Percentiles rank a stretch among this genome's conserved stretches.
These are phyloP conservation scores for Nautilus pompilius DNA, from an alignment of 1,140 invertebrate species.

Conservation along the genomic window DNA sequence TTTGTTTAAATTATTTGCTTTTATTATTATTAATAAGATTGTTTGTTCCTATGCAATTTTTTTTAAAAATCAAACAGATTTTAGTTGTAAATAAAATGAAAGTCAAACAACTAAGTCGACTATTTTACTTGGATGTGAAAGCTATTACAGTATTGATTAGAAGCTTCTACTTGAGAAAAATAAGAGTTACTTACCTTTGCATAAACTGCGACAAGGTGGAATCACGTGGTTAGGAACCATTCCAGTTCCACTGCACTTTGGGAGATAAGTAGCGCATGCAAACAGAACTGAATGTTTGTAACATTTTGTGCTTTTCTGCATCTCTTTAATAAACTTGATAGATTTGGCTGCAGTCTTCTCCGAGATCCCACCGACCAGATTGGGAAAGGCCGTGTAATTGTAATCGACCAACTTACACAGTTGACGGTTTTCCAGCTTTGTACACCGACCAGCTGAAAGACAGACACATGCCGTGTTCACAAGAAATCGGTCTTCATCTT, in stretches of 20 bases:
- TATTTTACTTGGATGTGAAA: neutral
- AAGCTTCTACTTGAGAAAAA: neutral
- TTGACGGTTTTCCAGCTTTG: slow-evolving; percentile 12
- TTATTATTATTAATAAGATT: neutral
- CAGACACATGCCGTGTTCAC: neutral
- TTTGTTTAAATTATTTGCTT: neutral
- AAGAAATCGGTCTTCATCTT: neutral
- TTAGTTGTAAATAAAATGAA: neutral
- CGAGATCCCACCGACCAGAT: slow-evolving; percentile 23
- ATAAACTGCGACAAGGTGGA: slow-evolving; percentile 43
- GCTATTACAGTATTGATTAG: neutral
- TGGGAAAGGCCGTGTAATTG: slow-evolving; percentile 33
- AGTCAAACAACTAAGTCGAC: neutral
- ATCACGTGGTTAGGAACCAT: slow-evolving; percentile 29
- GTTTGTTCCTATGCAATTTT: neutral
- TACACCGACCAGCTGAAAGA: slow-evolving; percentile 29
- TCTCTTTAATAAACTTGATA: slow-evolving; percentile 15
- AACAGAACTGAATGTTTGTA: slow-evolving; percentile 34
- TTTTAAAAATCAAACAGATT: neutral
- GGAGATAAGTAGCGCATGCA: slow-evolving; percentile 32
- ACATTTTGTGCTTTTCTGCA: slow-evolving; percentile 31
- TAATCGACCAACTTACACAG: slow-evolving; percentile 25
- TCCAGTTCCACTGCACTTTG: slow-evolving; percentile 31
- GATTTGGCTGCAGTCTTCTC: slow-evolving; percentile 11
- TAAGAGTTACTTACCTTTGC: slow-evolving; percentile 29